These are phyloP conservation scores for Zaprionus vittiger DNA, from an alignment of 1,140 invertebrate species.

Conservation along the genomic window DNA sequence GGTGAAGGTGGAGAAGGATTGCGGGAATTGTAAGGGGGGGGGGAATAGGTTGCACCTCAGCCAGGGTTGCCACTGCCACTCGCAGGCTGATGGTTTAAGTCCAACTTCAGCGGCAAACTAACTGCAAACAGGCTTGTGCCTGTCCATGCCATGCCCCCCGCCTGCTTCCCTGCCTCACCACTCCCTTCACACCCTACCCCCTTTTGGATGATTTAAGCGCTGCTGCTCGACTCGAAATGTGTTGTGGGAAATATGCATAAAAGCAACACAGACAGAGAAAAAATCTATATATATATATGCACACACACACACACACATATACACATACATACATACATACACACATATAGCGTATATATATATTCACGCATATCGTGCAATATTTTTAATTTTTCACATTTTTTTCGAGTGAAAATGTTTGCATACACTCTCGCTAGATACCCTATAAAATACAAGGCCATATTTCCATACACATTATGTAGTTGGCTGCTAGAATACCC, in stretches of 20 bases:
- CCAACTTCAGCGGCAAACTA: conserved; percentile 75
- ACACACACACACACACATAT: conserved; percentile 12
- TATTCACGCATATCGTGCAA: conserved; percentile 50
- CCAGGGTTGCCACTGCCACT: conserved; percentile 20
- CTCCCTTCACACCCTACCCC: background rate
- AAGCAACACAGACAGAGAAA: conserved; percentile 64
- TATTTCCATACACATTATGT: background rate
- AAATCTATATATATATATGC: conserved; percentile 24
- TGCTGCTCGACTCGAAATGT: conserved; percentile 72
- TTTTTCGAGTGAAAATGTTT: conserved; percentile 29
- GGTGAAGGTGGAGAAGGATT: conserved; percentile 1
- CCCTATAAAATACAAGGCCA: background rate
- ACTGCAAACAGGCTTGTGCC: conserved; percentile 54
- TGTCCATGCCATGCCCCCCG: conserved; percentile 12
- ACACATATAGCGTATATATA: conserved; percentile 29
- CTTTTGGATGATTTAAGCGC: conserved; percentile 72
- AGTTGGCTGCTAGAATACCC: background rate
- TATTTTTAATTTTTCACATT: conserved; percentile 81
- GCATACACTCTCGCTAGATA: conserved; percentile 7
- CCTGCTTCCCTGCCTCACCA: background rate
- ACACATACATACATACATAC: conserved; percentile 1
- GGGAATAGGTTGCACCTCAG: conserved; percentile 54
- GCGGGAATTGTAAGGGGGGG: background rate
- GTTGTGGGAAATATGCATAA: conserved; percentile 81
- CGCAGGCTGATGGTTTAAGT: conserved; percentile 71